Evolutionary conservation across 2,113 vertebrate species (phyloP).

Genomic region (Vidua chalybeata): DNA sequence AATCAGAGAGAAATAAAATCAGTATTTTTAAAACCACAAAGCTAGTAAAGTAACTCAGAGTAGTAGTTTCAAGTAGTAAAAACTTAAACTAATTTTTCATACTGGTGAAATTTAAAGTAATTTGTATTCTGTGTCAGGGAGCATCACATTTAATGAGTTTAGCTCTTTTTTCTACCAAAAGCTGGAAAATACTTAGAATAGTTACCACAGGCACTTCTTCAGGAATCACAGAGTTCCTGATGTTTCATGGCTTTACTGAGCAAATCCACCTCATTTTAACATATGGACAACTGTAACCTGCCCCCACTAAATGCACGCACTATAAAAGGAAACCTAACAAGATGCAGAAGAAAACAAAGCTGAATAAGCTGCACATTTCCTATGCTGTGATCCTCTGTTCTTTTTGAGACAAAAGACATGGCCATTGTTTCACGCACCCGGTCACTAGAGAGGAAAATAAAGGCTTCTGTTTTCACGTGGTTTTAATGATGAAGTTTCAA

Average conservation of each 20-base stretch:
- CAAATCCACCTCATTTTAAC: background rate
- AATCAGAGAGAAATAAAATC: background rate
- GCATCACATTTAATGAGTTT: background rate
- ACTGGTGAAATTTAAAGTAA: background rate
- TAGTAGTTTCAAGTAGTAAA: background rate
- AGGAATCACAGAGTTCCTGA: background rate
- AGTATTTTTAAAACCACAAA: background rate
- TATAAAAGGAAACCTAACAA: background rate
- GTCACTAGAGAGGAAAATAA: background rate
- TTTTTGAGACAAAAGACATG: background rate
- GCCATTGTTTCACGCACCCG: background rate
- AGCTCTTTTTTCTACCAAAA: background rate
- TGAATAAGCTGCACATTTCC: background rate
- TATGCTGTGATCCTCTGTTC: accelerated
- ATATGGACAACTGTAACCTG: background rate
- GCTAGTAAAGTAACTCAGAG: background rate
- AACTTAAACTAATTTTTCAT: background rate
- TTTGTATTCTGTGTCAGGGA: accelerated
- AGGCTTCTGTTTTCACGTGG: background rate
- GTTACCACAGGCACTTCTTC: background rate
- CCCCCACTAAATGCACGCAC: accelerated
- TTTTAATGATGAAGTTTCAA: background rate
- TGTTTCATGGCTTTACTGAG: background rate
- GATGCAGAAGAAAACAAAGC: background rate
- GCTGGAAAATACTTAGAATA: background rate